phyloP scores from a whole-genome alignment of 2,888 invertebrate genomes.

The Zonitis immaculata region DNA sequence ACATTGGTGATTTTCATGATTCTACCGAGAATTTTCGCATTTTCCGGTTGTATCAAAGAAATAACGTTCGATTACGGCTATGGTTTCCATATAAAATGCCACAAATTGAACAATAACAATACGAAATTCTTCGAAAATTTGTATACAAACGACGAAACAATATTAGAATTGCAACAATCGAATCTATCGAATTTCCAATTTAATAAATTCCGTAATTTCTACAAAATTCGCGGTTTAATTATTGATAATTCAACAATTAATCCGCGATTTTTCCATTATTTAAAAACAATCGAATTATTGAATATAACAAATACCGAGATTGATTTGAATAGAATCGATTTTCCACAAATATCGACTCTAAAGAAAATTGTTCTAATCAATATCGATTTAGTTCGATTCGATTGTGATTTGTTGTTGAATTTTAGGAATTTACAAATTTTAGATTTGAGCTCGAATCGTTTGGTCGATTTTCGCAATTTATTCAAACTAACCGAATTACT shows the following conservation, averaged over 20 bases:
- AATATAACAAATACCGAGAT: conserved; percentile 23
- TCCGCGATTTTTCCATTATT: conserved; percentile 10
- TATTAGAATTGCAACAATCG: conserved; percentile 36
- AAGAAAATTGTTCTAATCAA: conserved; percentile 27
- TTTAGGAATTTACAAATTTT: conserved; percentile 24
- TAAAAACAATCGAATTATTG: conserved; percentile 1
- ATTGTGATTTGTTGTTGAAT: conserved; percentile 19
- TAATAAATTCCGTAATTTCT: conserved; percentile 34
- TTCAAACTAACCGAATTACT: conserved; percentile 15
- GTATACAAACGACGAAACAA: conserved; percentile 39
- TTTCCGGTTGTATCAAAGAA: conserved; percentile 37
- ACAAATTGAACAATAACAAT: conserved; percentile 24
- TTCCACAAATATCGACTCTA: conserved; percentile 27
- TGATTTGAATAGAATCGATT: conserved; percentile 21
- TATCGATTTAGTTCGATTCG: conserved; percentile 24
- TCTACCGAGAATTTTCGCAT: conserved; percentile 17
- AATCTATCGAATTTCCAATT: conserved; percentile 28
- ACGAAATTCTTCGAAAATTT: conserved; percentile 34
- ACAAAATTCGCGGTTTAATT: conserved; percentile 34
- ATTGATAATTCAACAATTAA: conserved; percentile 24
- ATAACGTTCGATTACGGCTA: conserved; percentile 39
- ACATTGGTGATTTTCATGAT: conserved; percentile 11
- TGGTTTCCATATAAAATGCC: conserved; percentile 42
- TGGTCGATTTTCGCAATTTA: conserved; percentile 27
- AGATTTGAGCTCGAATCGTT: conserved; percentile 25